Evolutionary conservation across 2,797 vertebrate species (phyloP).

Genomic region (Anabas testudineus): DNA sequence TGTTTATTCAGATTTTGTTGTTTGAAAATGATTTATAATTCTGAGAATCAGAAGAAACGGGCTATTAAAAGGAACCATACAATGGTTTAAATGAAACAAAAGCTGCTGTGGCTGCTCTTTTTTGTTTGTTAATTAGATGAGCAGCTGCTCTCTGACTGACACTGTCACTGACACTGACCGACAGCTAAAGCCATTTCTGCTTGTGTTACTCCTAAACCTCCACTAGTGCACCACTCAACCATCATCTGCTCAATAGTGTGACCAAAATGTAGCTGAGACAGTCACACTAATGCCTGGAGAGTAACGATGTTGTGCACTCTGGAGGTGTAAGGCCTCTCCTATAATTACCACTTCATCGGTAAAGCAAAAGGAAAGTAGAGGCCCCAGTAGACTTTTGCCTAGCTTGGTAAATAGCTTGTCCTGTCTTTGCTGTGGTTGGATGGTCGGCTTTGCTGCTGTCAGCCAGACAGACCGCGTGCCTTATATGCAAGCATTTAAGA

Average conservation of each 20-base stretch:
- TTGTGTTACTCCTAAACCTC: too few species aligned
- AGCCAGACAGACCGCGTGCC: conserved; percentile 43
- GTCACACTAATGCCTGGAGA: conserved; percentile 26
- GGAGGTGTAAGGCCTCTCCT: conserved; percentile 66
- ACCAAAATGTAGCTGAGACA: conserved; percentile 31
- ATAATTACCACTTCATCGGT: conserved; percentile 79
- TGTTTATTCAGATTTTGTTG: neutral
- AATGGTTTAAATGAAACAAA: neutral
- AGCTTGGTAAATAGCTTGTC: conserved; percentile 61
- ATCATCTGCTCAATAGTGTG: conserved; percentile 33
- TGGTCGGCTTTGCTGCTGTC: conserved; percentile 44
- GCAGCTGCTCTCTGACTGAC: too few species aligned
- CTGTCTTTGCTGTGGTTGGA: conserved; percentile 55
- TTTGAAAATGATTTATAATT: conserved; percentile 1
- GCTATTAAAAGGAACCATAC: neutral
- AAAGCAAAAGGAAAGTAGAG: conserved; percentile 41
- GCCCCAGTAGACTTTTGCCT: conserved; percentile 40
- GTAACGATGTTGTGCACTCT: conserved; percentile 35
- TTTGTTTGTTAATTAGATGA: neutral
- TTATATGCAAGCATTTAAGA: conserved; percentile 36
- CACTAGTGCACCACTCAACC: neutral
- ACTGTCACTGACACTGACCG: too few species aligned
- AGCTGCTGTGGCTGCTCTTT: neutral
- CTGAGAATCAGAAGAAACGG: neutral
- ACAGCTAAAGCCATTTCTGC: too few species aligned